phyloP scores from a whole-genome alignment of 2,797 vertebrate species.

The Synanceia verrucosa region DNA sequence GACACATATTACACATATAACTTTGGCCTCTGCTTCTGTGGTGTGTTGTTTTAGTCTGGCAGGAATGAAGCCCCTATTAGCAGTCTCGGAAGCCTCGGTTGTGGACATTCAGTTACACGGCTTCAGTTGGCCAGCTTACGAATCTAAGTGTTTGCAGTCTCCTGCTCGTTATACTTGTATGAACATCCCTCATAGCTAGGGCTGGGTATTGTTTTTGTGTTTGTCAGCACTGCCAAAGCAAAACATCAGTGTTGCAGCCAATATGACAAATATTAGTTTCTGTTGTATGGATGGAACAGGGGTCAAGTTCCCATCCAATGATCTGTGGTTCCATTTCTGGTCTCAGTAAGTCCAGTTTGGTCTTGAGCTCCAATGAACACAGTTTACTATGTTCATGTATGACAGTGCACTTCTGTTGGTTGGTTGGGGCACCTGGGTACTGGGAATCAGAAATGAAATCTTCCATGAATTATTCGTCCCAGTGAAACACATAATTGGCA shows the following conservation, averaged over 20 bases:
- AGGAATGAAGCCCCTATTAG: background rate
- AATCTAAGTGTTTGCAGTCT: background rate
- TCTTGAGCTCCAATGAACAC: background rate
- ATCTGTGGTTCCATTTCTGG: background rate
- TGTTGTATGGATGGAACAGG: background rate
- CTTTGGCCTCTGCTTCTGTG: background rate
- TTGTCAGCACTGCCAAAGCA: background rate
- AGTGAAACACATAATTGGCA: background rate
- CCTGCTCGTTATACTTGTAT: background rate
- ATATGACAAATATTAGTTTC: background rate
- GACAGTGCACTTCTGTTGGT: background rate
- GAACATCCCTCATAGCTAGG: background rate
- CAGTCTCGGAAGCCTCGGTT: background rate
- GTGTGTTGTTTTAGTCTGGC: background rate
- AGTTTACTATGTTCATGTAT: background rate
- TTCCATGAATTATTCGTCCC: background rate
- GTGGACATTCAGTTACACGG: background rate
- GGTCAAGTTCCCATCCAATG: background rate
- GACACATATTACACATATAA: background rate
- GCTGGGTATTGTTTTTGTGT: slow-evolving; percentile 13
- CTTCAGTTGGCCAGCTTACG: background rate
- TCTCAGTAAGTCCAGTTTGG: background rate
- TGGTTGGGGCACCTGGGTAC: background rate
- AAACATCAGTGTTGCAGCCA: background rate
- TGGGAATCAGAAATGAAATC: background rate